These are phyloP conservation scores for Folsomia manolachei DNA, from an alignment of 2,888 invertebrate genomes.

Conservation along the genomic window DNA sequence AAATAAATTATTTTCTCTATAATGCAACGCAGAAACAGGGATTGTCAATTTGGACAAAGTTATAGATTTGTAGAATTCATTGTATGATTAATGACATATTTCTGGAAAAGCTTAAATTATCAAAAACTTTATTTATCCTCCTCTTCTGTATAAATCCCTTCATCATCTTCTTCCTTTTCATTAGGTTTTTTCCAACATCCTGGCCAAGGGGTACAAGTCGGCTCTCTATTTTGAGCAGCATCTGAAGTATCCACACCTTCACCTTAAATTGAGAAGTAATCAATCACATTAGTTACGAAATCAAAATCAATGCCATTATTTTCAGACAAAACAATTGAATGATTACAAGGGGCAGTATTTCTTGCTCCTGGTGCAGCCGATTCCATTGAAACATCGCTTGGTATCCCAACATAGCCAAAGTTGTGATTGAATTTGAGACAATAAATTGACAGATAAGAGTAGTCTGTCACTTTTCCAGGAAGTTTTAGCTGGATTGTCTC, in stretches of 20 bases:
- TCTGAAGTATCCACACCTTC: not conserved
- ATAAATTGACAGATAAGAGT: slow-evolving; percentile 88
- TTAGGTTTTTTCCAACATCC: not conserved
- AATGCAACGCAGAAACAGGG: no score
- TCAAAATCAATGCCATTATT: no score
- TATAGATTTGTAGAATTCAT: no score
- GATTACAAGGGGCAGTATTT: no score
- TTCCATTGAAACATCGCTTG: slow-evolving; percentile 79
- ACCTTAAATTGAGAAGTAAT: no score
- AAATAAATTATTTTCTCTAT: no score
- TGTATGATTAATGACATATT: no score
- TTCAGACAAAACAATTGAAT: no score
- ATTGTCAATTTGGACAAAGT: no score
- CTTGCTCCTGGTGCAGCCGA: slow-evolving; percentile 61
- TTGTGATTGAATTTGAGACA: slow-evolving; percentile 83
- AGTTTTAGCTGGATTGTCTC: slow-evolving; percentile 87
- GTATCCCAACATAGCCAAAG: slow-evolving; percentile 83
- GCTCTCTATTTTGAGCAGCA: not conserved
- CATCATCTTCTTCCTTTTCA: not conserved
- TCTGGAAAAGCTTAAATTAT: not conserved
- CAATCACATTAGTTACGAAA: no score
- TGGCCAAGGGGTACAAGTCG: not conserved
- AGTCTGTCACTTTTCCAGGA: slow-evolving; percentile 78
- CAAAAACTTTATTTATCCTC: not conserved
- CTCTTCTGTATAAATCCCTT: not conserved